Base-by-base conservation (phyloP, 1,140 invertebrate species). In the Drosophila ficusphila region DNA sequence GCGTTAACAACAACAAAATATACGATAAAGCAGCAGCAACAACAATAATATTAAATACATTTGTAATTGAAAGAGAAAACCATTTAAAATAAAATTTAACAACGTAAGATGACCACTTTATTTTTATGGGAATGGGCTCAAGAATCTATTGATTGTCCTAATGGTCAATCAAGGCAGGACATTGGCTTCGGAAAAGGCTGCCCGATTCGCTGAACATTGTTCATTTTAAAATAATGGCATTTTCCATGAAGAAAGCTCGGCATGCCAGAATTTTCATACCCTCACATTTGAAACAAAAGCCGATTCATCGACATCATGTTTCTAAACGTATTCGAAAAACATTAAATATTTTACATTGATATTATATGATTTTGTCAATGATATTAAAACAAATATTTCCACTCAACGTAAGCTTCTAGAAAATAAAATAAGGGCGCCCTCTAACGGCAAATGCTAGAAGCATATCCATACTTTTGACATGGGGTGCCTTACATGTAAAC, bases 81-180 rank as follows among this genome's bases (percentile, higher is more conserved):
- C 76, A 85, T 88, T 88, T 77, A 81, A 86, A 86, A 86, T 86
- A 86, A 86, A 86, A 86, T 81, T 67, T 77, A 86, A 86, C 73
- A 77, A 82, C 68, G 86, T 86, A 86, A 74, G 18, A 70, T 38
- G 27, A n/a, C 4, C 21, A 21, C 16, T 72, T 72, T 72, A 8
- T 31, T 69, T 69, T 69, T 5, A 29, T 12, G 44, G 61, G 44
- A 14, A 41, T 16, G 61, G 60, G 8, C 2, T 0, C 12, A 18
- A 12, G 9, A 14, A 9, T 42, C 41, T 31, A 31, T 68, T 61
- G 39, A 23, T 33, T 18, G 31, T 18, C 18, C 25, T 14, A 65
- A 65, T 46, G 48, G 48, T 16, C 58, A 69, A 52, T 41, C 18
- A 31, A 36, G 11, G 29, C 31, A 47, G 62, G 36, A 36, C 48